Base-by-base conservation (phyloP, 1,140 invertebrate species). In the Drosophila azteca region DNA sequence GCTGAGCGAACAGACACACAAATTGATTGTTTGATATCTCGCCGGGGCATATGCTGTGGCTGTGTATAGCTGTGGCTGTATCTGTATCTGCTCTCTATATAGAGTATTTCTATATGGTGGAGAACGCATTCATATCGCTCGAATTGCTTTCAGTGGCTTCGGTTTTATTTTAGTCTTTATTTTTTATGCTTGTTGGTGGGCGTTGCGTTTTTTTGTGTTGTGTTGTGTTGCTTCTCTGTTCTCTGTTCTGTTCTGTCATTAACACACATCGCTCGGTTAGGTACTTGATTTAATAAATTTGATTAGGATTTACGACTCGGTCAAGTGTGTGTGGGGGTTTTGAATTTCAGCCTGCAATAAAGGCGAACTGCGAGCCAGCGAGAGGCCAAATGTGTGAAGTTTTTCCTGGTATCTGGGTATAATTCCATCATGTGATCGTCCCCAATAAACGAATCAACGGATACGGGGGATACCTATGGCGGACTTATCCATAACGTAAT, bases 231-330 rank as follows among this genome's bases (percentile, higher is more conserved):
- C 55, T 65, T 29, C 59, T 49, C 63, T 52, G 67, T 77, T 72
- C 48, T 72, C 55, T 65, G 24, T 55, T 49, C 63, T 49, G 67
- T 77, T 72, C 48, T 72, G 61, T 57, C 48, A 79, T 79, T 84
- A 84, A 79, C 80, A 84, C 79, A 80, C 62, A 74, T 46, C 35
- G 41, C 68, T 51, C 46, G 31, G 60, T 31, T 66, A 67, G 69
- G 74, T 71, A 87, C 77, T 87, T 85, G 82, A 87, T 85, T 87
- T 85, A 87, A 87, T 85, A 81, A 87, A 87, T 78, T 87, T 87
- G 69, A 87, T 87, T 87, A 81, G 78, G 82, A 85, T 87, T 85
- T 78, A 85, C 62, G 69, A 87, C 35, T 4, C 35, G 35, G 35
- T 39, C 35, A 39, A 39, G 35, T 13, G 11, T 39, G 58, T 78